Evolutionary conservation across 2,888 invertebrate genomes (phyloP), one percentile per base, ranked within the genome.

Genomic region (Dasypolia templi): DNA sequence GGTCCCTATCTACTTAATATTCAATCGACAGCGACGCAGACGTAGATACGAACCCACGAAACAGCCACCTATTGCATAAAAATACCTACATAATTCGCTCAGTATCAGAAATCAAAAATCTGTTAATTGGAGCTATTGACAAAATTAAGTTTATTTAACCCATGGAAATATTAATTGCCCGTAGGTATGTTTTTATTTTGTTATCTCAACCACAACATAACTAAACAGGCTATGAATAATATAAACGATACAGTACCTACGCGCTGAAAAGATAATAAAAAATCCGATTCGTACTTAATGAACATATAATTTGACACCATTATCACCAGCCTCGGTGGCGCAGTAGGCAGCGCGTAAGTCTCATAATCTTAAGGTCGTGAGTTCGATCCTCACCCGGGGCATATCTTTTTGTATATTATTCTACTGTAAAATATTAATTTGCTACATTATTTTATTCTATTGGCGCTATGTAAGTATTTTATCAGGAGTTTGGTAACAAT

Each of bases 271-370:
- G 46, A 71, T 76, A 55, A n/a, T n/a, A 51, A 61, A 65, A 67
- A 22, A 17, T 19, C 2, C 22, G 42, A 14, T 32, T 35, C 9
- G n/a, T 59, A 64, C 22, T 1, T 65, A 79, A 11, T 58, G 65
- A 66, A 12, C 58, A 75, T 29, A 55, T 79, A 73, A 67, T 85
- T 77, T 66, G 67, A 49, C 35, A 1, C 0, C 0, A 17, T 2
- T 32, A 58, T 0, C 46, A 86, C 77, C 72, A 56, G 97, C 97
- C 97, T 97, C 97, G 97, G 97, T 97, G 97, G 98, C 97, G 98
- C 98, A 98, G 98, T 97, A 97, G 98, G 98, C 97, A 98, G 98
- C 98, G 98, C 98, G 98, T 98, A 97, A 98, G 98, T 98, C 98
- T 98, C 98, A 98, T 98, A 98, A 98, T 98, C 98, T 98, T 97